Conservation (phyloP, 2,113 vertebrate genomes). For the Pseudorectes ferrugineus region DNA sequence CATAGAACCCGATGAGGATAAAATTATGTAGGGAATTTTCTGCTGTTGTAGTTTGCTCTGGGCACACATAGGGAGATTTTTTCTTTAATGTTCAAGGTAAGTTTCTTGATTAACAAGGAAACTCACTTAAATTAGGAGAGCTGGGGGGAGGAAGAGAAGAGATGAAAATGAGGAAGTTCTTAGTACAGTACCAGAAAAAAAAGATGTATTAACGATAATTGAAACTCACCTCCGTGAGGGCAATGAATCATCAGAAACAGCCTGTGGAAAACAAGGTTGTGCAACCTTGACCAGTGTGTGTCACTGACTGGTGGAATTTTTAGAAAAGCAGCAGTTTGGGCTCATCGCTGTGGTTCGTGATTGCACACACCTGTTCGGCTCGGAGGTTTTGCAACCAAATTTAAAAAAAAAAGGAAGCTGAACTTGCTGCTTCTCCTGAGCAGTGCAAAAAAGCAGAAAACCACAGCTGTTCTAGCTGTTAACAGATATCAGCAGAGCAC, state of each 20-base stretch:
- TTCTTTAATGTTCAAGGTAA: neutral
- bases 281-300: conserved; percentile 81
- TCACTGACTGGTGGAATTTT: conserved; percentile 80
- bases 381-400: conserved; percentile 82
- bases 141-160: neutral
- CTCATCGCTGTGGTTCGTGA: conserved; percentile 77
- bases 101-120: neutral
- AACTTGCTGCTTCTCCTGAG: conserved; percentile 76
- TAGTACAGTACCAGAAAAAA: conserved; percentile 63
- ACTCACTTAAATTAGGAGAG: neutral
- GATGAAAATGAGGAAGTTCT: conserved; percentile 71
- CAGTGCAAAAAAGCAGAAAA: conserved; percentile 80
- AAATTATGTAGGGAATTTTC: neutral
- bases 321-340: conserved; percentile 83
- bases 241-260: conserved; percentile 82
- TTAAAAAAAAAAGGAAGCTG: conserved; percentile 78
- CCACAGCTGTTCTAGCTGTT: conserved; percentile 85
- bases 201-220: conserved; percentile 69
- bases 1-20: neutral
- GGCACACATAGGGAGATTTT: neutral
- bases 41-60: neutral
- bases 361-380: conserved; percentile 87
- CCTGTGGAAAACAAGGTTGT: conserved; percentile 83
- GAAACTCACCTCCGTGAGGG: conserved; percentile 78
- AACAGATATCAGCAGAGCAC: conserved; percentile 81